Evolutionary conservation across 2,797 vertebrate species (phyloP).

Genomic region (Notolabrus celidotus): DNA sequence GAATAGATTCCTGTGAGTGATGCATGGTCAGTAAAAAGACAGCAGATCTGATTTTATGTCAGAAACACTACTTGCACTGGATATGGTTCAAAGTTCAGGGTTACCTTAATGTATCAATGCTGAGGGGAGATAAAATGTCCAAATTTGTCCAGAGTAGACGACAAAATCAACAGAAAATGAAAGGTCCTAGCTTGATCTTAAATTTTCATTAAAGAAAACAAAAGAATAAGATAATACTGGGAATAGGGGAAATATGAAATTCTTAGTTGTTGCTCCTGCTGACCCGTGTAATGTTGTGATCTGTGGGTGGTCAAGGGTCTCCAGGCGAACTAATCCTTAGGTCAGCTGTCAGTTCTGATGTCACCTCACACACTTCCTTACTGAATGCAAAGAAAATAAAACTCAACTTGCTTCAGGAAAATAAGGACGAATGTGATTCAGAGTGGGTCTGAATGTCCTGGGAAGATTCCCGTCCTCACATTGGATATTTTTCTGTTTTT

Average conservation of each 20-base stretch:
- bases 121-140: no score
- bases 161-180: no score
- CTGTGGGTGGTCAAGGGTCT: slow-evolving; percentile 7
- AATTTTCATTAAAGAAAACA: no score
- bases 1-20: no score
- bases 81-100: no score
- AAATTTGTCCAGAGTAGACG: no score
- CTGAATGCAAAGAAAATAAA: not conserved
- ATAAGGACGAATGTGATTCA: not conserved
- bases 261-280: not conserved
- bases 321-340: slow-evolving; percentile 14
- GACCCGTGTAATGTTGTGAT: not conserved
- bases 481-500: slow-evolving; percentile 47
- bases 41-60: no score
- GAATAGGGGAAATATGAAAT: not conserved
- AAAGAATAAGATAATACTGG: not conserved
- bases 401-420: not conserved
- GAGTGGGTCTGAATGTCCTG: not conserved
- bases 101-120: no score
- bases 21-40: no score
- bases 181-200: no score
- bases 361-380: slow-evolving; percentile 43
- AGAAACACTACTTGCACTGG: no score
- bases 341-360: slow-evolving; percentile 55
- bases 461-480: not conserved